Percentiles rank a stretch among this genome's conserved stretches.
Conservation (phyloP, 1,140 invertebrate species). For the Elysia chlorotica region DNA sequence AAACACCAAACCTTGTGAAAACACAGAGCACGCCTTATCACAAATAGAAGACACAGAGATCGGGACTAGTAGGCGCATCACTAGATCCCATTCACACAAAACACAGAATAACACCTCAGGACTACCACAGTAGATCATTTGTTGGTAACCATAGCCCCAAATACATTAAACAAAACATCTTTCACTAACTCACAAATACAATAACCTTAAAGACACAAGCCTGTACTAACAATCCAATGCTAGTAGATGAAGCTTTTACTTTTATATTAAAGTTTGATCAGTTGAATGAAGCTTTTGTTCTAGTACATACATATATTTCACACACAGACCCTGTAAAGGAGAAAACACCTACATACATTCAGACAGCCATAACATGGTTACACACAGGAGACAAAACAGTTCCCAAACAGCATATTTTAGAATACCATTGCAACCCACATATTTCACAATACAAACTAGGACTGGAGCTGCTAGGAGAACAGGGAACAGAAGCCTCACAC, state of each 20-base stretch:
- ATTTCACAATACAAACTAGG: background rate
- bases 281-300: background rate
- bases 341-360: background rate
- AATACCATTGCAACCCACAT: background rate
- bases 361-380: background rate
- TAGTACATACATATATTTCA: background rate
- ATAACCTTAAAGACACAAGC: background rate
- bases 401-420: background rate
- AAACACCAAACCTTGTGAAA: too few species aligned
- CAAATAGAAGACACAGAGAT: background rate
- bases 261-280: background rate
- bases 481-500: background rate
- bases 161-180: background rate
- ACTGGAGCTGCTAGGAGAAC: background rate
- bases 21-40: background rate
- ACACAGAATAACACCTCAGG: constrained; percentile 10
- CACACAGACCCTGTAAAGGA: background rate
- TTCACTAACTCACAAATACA: background rate
- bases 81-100: background rate
- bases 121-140: constrained; percentile 12
- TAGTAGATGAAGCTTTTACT: background rate
- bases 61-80: background rate
- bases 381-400: background rate
- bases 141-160: constrained; percentile 17
- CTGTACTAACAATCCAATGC: background rate